Conservation (phyloP, 2,113 vertebrate species). For the Python bivittatus region DNA sequence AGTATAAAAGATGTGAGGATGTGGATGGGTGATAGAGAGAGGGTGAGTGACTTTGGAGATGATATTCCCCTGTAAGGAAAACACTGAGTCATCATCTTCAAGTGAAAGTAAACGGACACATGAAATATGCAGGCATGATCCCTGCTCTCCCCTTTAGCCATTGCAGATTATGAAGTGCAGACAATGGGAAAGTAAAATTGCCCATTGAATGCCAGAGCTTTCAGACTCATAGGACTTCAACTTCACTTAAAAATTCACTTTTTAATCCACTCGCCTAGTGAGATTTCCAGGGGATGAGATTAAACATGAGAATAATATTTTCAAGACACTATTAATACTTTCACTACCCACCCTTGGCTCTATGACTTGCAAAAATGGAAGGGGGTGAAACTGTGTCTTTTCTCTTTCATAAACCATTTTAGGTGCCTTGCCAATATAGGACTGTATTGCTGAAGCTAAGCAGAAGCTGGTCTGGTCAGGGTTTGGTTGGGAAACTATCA, state of each 20-base stretch:
- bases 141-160: not conserved
- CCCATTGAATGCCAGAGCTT: too few relatives aligned
- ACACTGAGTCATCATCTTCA: too few relatives aligned
- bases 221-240: not conserved
- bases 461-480: not conserved
- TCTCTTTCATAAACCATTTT: not conserved
- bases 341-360: not conserved
- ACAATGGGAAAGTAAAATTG: not conserved
- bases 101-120: too few relatives aligned
- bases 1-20: not conserved
- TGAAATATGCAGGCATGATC: not conserved
- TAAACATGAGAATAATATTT: not conserved
- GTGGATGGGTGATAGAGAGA: not conserved
- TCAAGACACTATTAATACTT: not conserved
- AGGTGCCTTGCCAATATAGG: not conserved
- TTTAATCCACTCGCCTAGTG: constrained; percentile 2
- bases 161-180: not conserved
- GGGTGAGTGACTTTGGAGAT: not conserved
- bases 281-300: not conserved
- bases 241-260: not conserved
- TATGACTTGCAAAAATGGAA: not conserved
- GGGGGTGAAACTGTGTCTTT: not conserved
- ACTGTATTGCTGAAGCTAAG: not conserved
- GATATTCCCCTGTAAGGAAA: not conserved
- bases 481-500: not conserved